These are phyloP conservation scores for Hyphantria cunea DNA, from an alignment of 1,140 invertebrate genomes.

Conservation along the genomic window DNA sequence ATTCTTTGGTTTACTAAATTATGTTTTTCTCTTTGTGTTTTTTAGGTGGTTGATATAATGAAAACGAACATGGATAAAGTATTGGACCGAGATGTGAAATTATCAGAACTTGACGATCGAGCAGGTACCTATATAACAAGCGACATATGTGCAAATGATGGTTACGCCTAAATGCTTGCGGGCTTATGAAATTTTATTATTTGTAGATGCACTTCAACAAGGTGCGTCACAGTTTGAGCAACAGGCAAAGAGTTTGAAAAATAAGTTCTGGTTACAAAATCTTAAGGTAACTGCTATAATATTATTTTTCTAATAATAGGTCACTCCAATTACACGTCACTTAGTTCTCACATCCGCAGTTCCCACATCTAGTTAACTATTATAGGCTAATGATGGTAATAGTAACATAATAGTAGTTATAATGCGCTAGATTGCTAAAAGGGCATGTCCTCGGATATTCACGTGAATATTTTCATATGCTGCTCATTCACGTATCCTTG, in stretches of 20 bases:
- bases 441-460: not conserved
- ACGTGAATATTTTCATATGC: no score
- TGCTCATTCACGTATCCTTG: no score
- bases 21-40: not conserved
- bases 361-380: no score
- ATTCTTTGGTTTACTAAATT: not conserved
- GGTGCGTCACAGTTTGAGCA: slow-evolving; percentile 99
- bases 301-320: no score
- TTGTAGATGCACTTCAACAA: slow-evolving; percentile 93
- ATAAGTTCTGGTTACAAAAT: slow-evolving; percentile 99
- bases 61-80: slow-evolving; percentile 98
- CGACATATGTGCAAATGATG: not conserved
- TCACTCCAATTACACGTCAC: no score
- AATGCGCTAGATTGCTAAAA: not conserved
- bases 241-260: slow-evolving; percentile 97
- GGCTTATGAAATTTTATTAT: slow-evolving; percentile 11
- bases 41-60: slow-evolving; percentile 95
- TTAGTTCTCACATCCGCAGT: no score
- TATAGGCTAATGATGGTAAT: no score
- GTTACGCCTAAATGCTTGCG: not conserved
- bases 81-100: slow-evolving; percentile 96
- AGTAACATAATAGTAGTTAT: no score
- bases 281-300: slow-evolving; percentile 92
- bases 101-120: slow-evolving; percentile 97
- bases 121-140: slow-evolving; percentile 77